Conservation (phyloP, 2,888 invertebrate genomes). For the Cataglyphis cursor region DNA sequence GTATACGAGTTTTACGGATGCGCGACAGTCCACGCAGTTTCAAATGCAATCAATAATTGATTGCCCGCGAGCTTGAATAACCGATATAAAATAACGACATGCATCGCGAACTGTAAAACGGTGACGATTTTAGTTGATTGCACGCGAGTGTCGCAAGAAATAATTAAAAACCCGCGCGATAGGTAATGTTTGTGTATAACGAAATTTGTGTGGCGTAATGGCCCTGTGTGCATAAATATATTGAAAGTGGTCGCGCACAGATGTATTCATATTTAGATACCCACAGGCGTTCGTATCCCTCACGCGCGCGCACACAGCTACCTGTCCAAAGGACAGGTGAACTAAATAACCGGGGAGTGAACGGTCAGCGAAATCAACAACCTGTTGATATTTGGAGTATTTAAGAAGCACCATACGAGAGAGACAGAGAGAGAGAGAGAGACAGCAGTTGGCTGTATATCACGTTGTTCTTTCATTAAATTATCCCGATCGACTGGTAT, state of each 20-base stretch:
- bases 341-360: constrained; percentile 72
- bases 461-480: constrained; percentile 64
- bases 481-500: constrained; percentile 54
- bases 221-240: background rate
- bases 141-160: constrained; percentile 5
- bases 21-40: constrained; percentile 30
- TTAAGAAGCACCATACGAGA: constrained; percentile 68
- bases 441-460: constrained; percentile 18
- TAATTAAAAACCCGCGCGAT: constrained; percentile 40
- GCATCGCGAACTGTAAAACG: constrained; percentile 24
- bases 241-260: constrained; percentile 48
- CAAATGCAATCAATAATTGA: constrained; percentile 35
- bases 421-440: background rate
- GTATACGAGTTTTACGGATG: constrained; percentile 26
- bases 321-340: constrained; percentile 61
- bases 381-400: constrained; percentile 78
- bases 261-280: constrained; percentile 25
- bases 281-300: constrained; percentile 21
- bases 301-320: constrained; percentile 45
- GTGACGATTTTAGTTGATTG: background rate
- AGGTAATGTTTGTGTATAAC: constrained; percentile 2
- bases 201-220: background rate
- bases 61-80: constrained; percentile 13
- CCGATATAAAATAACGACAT: constrained; percentile 38
- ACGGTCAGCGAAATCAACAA: constrained; percentile 75